Percentiles rank a stretch among this genome's conserved stretches.
Conservation (phyloP, 2,888 invertebrate species). For the Calameuta pallipes region DNA sequence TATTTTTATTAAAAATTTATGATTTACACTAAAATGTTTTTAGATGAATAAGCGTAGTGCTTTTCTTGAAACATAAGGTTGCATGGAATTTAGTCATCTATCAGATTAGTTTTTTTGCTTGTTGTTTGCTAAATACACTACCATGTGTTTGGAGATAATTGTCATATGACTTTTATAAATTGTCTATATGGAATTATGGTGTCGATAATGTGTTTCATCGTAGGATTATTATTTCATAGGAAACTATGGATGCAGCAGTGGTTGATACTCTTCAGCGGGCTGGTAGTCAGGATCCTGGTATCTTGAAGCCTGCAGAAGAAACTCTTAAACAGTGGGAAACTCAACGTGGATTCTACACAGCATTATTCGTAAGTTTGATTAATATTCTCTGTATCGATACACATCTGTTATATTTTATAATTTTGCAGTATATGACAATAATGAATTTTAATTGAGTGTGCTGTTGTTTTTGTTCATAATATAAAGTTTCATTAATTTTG, state of each 20-base stretch:
- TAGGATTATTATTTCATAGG: slow-evolving; percentile 19
- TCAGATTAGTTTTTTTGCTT: background rate
- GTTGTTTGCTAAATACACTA: background rate
- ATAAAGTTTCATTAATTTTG: background rate
- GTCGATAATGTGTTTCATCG: background rate
- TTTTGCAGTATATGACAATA: background rate
- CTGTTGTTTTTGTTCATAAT: background rate
- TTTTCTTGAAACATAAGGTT: background rate
- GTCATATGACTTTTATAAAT: slow-evolving; percentile 3
- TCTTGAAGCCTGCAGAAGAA: slow-evolving; percentile 88
- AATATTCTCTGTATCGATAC: background rate
- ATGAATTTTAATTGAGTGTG: background rate
- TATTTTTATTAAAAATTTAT: background rate
- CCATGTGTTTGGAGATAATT: background rate
- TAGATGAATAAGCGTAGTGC: background rate
- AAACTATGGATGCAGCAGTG: slow-evolving; percentile 73
- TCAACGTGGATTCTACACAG: slow-evolving; percentile 89
- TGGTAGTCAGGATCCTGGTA: slow-evolving; percentile 84
- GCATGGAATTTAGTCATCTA: background rate
- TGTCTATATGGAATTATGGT: background rate
- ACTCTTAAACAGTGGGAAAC: slow-evolving; percentile 90
- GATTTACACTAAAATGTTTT: background rate
- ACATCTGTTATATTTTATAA: background rate
- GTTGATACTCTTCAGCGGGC: slow-evolving; percentile 84
- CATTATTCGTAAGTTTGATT: slow-evolving; percentile 76